Percentiles rank a stretch among this genome's conserved stretches.
phyloP scores from a whole-genome alignment of 2,888 invertebrate genomes.

The Alentia gelatinosa region DNA sequence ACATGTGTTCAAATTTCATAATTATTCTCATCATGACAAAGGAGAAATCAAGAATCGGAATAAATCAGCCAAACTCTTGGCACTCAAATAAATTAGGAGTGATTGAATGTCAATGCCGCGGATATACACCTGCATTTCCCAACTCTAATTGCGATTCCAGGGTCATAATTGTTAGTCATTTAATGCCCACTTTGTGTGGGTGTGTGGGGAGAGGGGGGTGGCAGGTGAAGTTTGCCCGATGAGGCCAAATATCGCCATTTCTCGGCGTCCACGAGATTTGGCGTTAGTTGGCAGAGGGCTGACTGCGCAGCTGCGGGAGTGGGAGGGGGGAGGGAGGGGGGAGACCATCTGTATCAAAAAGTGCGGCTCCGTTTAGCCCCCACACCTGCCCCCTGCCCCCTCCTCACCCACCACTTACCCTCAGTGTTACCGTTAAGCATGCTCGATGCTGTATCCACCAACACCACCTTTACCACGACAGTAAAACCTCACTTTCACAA shows the following conservation, averaged over 20 bases:
- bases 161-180: too few species aligned
- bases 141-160: too few species aligned
- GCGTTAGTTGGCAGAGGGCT: not conserved
- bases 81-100: too few species aligned
- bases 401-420: not conserved
- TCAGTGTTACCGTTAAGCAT: not conserved
- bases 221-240: not conserved
- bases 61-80: too few species aligned
- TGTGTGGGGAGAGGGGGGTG: too few species aligned
- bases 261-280: not conserved
- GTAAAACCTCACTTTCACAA: too few species aligned
- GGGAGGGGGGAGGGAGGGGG: not conserved
- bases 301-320: not conserved
- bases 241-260: not conserved
- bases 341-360: not conserved
- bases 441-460: not conserved
- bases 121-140: too few species aligned
- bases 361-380: not conserved
- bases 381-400: conserved; percentile 5
- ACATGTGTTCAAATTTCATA: too few species aligned
- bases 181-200: too few species aligned
- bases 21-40: too few species aligned
- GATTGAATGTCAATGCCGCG: too few species aligned
- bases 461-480: not conserved
- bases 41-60: too few species aligned